Base-by-base conservation (phyloP, 2,888 invertebrate species). In the Yponomeuta cagnagella region DNA sequence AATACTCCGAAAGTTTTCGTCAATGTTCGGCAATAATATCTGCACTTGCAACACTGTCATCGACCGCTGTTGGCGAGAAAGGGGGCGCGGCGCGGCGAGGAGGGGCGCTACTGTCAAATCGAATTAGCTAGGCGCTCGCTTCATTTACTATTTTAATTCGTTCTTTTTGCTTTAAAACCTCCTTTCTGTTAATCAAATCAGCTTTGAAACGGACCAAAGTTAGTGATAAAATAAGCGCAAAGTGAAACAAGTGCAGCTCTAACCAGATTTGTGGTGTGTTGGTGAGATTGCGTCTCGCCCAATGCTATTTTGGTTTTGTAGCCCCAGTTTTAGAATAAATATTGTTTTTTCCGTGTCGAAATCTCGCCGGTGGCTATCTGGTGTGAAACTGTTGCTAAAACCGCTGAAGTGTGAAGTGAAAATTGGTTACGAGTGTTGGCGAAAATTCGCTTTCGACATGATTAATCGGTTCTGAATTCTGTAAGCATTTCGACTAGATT, bases 301-400 rank as follows among this genome's bases (percentile, higher is more conserved):
- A 70, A 77, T 77, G 78, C 89, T 90, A 91, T 91, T 91, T 90
- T 89, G 85, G 85, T 90, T 88, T 84, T 81, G 83, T 81, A 87
- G 85, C 85, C 83, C 84, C 85, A 81, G 85, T 88, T 81, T 80
- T 52, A 83, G 82, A 80, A 86, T 89, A 89, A 88, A 89, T 89
- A 90, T 88, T 89, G 88, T 88, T 85, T 85, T 86, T 83, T 52
- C 33, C 78, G 80, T 88, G 83, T 83, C 79, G 88, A 84, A 83
- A 87, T 80, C 75, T 76, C 73, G 75, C 77, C 80, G 77, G 74
- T 73, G 71, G 71, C 73, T 75, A 74, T 75, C 79, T 78, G 77
- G 71, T 68, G 68, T 52, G 23, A 67, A 68, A 68, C 52, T 58
- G 52, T 58, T 58, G 52, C 52, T 58, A 58, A 58, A 58, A 58